Conservation (phyloP, 2,888 invertebrate genomes). For the Archaeoteleia sp. region DNA sequence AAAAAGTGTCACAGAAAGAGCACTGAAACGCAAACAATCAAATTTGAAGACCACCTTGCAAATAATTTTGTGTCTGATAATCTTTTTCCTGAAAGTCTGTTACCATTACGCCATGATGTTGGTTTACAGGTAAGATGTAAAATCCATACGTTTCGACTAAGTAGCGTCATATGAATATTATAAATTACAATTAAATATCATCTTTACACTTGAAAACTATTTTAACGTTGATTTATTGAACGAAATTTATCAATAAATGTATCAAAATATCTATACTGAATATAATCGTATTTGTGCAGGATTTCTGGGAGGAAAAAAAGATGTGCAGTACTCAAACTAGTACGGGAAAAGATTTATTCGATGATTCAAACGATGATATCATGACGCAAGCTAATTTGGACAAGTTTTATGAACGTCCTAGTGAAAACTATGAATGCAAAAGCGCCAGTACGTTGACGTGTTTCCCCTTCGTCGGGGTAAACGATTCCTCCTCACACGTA, state of each 20-base stretch:
- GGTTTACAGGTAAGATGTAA: constrained; percentile 50
- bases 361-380: constrained; percentile 65
- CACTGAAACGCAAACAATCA: constrained; percentile 68
- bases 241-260: too few species aligned
- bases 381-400: constrained; percentile 65
- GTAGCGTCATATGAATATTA: constrained; percentile 2
- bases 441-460: constrained; percentile 56
- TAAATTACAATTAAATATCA: constrained; percentile 5
- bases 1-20: constrained; percentile 61
- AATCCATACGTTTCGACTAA: too few species aligned
- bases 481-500: constrained; percentile 39
- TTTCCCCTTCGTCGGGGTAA: constrained; percentile 58
- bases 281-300: constrained; percentile 54
- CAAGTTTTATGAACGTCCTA: constrained; percentile 59
- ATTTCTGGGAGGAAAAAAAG: constrained; percentile 72
- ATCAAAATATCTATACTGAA: neutral
- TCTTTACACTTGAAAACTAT: too few species aligned
- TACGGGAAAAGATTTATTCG: constrained; percentile 67
- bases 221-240: too few species aligned
- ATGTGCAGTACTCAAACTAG: constrained; percentile 73
- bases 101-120: constrained; percentile 68
- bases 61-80: constrained; percentile 60
- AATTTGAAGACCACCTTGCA: constrained; percentile 21
- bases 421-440: constrained; percentile 58
- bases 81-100: constrained; percentile 67